Base-by-base conservation (phyloP, 2,797 vertebrate genomes). In the Nothura maculosa region DNA sequence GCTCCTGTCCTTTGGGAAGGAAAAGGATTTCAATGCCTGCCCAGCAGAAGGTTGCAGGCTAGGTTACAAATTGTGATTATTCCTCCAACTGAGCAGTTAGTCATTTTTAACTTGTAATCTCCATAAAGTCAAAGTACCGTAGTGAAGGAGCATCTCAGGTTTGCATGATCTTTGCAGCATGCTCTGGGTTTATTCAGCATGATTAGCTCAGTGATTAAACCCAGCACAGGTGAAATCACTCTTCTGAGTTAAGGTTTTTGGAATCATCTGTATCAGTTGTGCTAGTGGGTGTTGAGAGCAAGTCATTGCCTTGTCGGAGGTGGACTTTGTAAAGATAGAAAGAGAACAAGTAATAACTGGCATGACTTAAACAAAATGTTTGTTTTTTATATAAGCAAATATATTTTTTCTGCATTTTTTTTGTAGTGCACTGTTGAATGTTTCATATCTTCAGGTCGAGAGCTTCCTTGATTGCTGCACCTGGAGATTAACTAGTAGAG, bases 201-300 rank as follows among this genome's bases (percentile, higher is more conserved):
- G 42, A 30, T 10, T 62, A 69, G 47, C 47, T 73, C 20, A 14
- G 57, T 38, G 64, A 74, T 92, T 74, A 66, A 58, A 73, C 69
- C 32, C 62, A 77, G 73, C 43, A 55, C 40, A 52, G 76, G 32
- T 81, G 42, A 84, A 89, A n/a, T 64, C 54, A 72, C 63, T 38
- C 28, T 28, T 79, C 68, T 57, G 78, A 68, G 79, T 86, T 78
- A 79, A 87, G 84, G 38, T 54, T 76, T 64, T 73, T 90, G 87
- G 15, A 63, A 48, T n/a, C 20, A 40, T 81, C 45, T 57, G 0
- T 64, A 4, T 58, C n/a, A 64, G 1, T 54, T 68, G 54, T 79
- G 18, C 27, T 38, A 11, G 36, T 81, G 67, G 81, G 22, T 68
- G 45, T 63, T 54, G 67, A 88, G 66, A 58, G 81, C 30, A 38